Percentiles rank a stretch among this genome's conserved stretches.
These are phyloP conservation scores for Dryoscopus gambensis DNA, from an alignment of 2,113 vertebrate genomes.

Conservation along the genomic window DNA sequence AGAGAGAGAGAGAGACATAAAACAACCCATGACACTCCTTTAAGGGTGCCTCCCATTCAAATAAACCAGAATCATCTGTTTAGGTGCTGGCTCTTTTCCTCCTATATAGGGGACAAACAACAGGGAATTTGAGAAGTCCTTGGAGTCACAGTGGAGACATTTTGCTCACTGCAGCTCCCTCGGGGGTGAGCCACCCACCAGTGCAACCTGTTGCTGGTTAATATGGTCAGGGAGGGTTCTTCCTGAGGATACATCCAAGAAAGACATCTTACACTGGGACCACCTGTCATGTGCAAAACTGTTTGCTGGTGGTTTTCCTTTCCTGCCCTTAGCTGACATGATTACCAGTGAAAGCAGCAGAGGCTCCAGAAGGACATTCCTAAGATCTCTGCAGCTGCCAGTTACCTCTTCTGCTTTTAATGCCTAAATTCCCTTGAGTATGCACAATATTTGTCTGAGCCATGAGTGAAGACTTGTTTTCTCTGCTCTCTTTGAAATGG, in stretches of 20 bases:
- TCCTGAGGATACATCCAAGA: neutral
- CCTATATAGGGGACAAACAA: neutral
- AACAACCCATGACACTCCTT: neutral
- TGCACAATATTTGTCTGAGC: neutral
- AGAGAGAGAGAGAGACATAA: neutral
- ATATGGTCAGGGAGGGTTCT: neutral
- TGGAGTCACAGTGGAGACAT: neutral
- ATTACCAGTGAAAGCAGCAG: neutral
- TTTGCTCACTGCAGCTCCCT: neutral
- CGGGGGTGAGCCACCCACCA: rapidly evolving
- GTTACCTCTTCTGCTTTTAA: neutral
- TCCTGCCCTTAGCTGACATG: neutral
- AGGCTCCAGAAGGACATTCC: neutral
- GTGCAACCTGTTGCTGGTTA: neutral
- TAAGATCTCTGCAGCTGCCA: neutral
- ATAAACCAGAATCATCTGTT: slow-evolving; percentile 7
- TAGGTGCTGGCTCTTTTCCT: neutral
- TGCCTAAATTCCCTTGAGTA: neutral
- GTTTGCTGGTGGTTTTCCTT: neutral
- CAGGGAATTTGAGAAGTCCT: neutral
- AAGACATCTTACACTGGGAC: neutral
- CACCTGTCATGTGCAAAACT: neutral
- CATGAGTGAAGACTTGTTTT: neutral
- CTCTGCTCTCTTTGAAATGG: neutral
- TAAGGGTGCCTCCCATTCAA: neutral